Base-by-base conservation (phyloP, 2,797 vertebrate genomes). In the Ptychobarbus kaznakovi region DNA sequence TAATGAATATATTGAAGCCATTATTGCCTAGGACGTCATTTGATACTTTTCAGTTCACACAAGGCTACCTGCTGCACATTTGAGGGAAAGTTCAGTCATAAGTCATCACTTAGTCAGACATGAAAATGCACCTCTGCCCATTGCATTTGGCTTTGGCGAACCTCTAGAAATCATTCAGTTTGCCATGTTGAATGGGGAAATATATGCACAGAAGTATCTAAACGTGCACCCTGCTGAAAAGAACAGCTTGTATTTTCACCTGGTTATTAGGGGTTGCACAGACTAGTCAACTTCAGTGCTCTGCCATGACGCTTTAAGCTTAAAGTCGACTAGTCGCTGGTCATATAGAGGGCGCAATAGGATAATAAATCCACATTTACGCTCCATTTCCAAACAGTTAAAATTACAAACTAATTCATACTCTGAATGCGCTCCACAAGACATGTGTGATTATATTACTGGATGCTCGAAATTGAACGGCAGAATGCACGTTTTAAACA, bases 121-220 rank as follows among this genome's bases (percentile, higher is more conserved):
- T 82, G 44, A 75, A 78, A 82, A 88, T 58, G 44, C 73, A 83
- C 85, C 53, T 89, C 78, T 85, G 75, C 78, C 80, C 80, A 75
- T 63, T 76, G 69, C 70, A 44, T 80, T 65, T 65, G 72, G 53
- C 65, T 53, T 77, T 44, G 10, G 42, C 56, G 18, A 74, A 80
- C 77, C 77, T 65, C 40, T 73, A 80, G 74, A 74, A 80, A 85
- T 85, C 32, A 74, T 85, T 85, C 68, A 80, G 68, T 72, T 51
- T 73, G 53, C 42, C 15, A 42, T 22, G 22, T 28, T 73, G 28
- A 74, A 61, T 22, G 8, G 28, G 18, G 58, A 80, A 65, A 85
- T 65, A 28, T 53, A 44, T 53, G 70, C 44, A 75, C 3, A 11
- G 44, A 16, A 35, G 46, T 53, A 84, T 44, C 72, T 76, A 66